Evolutionary conservation across 2,888 invertebrate species (phyloP).

Genomic region (Dasypolia templi): DNA sequence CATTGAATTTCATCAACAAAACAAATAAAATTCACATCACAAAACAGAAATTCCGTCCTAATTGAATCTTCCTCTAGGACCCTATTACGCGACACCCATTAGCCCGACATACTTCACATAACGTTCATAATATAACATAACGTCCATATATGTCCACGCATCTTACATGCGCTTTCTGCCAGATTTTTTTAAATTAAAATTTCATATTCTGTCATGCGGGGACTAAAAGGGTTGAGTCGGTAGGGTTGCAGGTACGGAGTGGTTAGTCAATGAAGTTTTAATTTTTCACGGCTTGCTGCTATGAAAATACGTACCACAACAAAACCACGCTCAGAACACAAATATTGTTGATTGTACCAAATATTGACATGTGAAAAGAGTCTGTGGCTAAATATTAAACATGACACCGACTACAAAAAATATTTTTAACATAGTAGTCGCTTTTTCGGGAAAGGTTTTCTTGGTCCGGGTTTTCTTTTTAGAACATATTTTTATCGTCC

Average conservation of each 20-base stretch:
- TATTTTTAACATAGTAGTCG: background rate
- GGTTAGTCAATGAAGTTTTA: constrained; percentile 19
- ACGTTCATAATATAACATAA: constrained; percentile 32
- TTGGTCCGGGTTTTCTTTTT: background rate
- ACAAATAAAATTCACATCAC: constrained; percentile 27
- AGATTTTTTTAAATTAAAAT: constrained; percentile 70
- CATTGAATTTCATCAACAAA: background rate
- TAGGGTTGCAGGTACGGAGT: constrained; percentile 11
- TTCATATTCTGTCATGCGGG: constrained; percentile 66
- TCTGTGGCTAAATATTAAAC: too few relatives aligned
- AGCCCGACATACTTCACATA: constrained; percentile 51
- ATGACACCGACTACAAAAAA: background rate
- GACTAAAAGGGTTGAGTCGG: constrained; percentile 63
- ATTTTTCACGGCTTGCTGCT: background rate
- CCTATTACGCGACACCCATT: constrained; percentile 52
- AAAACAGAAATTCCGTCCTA: constrained; percentile 34
- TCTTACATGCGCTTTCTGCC: constrained; percentile 60
- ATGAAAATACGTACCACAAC: background rate
- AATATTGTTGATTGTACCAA: background rate
- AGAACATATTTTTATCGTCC: background rate
- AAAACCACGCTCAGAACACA: background rate
- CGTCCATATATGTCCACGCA: constrained; percentile 40
- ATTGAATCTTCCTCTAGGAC: constrained; percentile 42
- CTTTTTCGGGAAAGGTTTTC: too few relatives aligned
- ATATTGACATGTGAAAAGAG: background rate